Base-by-base conservation (phyloP, 2,113 vertebrate species). In the Glaucomys volans region DNA sequence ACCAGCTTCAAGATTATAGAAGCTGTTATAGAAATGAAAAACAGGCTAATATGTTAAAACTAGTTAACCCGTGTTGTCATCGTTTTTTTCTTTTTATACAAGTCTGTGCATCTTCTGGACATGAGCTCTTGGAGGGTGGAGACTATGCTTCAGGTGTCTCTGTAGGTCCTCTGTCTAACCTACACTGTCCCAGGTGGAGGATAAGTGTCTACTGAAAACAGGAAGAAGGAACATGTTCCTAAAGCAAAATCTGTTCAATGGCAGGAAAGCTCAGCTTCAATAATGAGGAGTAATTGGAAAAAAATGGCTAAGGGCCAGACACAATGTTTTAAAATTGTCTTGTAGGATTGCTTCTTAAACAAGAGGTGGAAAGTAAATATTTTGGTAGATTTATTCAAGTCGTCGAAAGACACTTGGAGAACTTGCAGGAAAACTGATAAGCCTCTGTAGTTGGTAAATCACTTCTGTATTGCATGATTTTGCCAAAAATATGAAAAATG, bases 361-460 rank as follows among this genome's bases (percentile, higher is more conserved):
- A n/a, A 93, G 42, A 81, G 40, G 47, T 42, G 11, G 87, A 62
- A 59, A 54, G 71, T 57, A 87, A 90, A 77, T 83, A 94, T 95
- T 90, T 81, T 74, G 52, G 77, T 35, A 83, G 28, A 26, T 75
- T 57, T 32, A 74, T 35, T 66, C 52, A 74, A 74, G 83, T 32
- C 28, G 18, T 66, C n/a, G 16, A 94, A 64, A 91, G 76, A 76
- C 50, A 82, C 22, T 62, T 30, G 37, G 50, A 90, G 47, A 89
- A 93, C 24, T 84, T 82, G 35, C 35, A 69, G 52, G 28, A 67
- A 87, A 80, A 62, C 66, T 37, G 47, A 24, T 26, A 62, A 37
- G 22, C 20, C 26, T 92, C 84, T 52, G 14, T 67, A 66, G 13
- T 62, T 74, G 35, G 50, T 28, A 66, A 50, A 83, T 18, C 32